Evolutionary conservation across 2,888 invertebrate genomes (phyloP).

Genomic region (Drosophila merina): DNA sequence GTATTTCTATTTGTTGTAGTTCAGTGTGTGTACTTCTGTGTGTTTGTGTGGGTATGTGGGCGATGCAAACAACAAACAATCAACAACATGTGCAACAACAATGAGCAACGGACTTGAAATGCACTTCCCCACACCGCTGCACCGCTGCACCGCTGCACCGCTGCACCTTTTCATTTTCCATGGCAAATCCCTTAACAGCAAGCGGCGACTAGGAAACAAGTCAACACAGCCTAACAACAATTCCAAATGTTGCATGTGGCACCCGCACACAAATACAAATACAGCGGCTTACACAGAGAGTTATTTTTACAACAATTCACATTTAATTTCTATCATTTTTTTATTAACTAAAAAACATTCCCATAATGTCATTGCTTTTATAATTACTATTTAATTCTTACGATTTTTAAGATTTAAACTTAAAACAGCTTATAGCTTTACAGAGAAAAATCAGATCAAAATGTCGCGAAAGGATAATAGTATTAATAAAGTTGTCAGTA

Average conservation of each 20-base stretch:
- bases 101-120: conserved; percentile 64
- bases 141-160: conserved; percentile 37
- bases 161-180: conserved; percentile 57
- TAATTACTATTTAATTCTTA: too few relatives aligned
- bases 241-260: conserved; percentile 64
- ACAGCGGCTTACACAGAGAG: conserved; percentile 8
- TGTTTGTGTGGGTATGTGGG: conserved; percentile 16
- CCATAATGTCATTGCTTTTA: too few relatives aligned
- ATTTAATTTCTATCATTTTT: too few relatives aligned
- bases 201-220: conserved; percentile 57
- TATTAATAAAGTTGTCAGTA: too few relatives aligned
- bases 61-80: conserved; percentile 24
- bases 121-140: conserved; percentile 62
- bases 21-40: conserved; percentile 1
- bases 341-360: too few relatives aligned
- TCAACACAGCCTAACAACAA: conserved; percentile 55
- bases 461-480: too few relatives aligned
- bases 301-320: neutral
- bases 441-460: too few relatives aligned
- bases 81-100: conserved; percentile 46
- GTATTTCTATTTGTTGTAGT: conserved; percentile 14
- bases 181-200: conserved; percentile 55
- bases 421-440: too few relatives aligned
- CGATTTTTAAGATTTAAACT: too few relatives aligned
- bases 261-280: conserved; percentile 34